Percentiles rank a stretch among this genome's conserved stretches.
Conservation (phyloP, 2,797 vertebrate genomes). For the Oceanodroma leucorhoa region DNA sequence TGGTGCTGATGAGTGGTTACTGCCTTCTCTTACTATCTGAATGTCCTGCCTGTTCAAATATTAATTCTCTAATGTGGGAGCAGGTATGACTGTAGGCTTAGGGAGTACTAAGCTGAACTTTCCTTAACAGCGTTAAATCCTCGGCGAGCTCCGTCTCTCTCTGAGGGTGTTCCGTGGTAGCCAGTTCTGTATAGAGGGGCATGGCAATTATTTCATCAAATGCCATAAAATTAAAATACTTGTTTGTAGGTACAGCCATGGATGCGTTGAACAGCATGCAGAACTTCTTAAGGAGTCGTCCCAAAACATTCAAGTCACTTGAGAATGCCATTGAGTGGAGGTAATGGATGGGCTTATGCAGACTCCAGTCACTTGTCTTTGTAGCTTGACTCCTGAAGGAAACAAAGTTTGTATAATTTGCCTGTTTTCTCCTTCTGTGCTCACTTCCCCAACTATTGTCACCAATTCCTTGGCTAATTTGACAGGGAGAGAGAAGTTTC, state of each 20-base stretch:
- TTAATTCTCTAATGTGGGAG: neutral
- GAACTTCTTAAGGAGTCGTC: slow-evolving; percentile 96
- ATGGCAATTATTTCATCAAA: neutral
- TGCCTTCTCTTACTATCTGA: neutral
- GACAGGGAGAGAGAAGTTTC: neutral
- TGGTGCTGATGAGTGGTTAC: neutral
- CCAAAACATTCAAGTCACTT: slow-evolving; percentile 96
- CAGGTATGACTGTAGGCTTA: neutral
- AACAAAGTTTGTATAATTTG: neutral
- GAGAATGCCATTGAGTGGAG: slow-evolving; percentile 99
- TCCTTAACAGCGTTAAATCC: neutral
- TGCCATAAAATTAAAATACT: neutral
- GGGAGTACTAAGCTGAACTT: neutral
- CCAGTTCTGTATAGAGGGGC: neutral
- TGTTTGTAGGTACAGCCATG: slow-evolving; percentile 91
- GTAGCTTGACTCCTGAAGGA: neutral
- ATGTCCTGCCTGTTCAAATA: neutral
- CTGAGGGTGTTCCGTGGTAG: neutral
- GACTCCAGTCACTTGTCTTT: neutral
- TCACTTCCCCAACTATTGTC: neutral
- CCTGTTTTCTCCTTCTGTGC: rapidly evolving
- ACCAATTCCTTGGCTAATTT: neutral
- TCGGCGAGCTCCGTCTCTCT: neutral
- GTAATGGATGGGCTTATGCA: slow-evolving; percentile 60
- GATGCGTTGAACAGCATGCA: slow-evolving; percentile 99